Evolutionary conservation across 2,797 vertebrate species (phyloP), one percentile per base, ranked within the genome.

Genomic region (Liparis tanakae): DNA sequence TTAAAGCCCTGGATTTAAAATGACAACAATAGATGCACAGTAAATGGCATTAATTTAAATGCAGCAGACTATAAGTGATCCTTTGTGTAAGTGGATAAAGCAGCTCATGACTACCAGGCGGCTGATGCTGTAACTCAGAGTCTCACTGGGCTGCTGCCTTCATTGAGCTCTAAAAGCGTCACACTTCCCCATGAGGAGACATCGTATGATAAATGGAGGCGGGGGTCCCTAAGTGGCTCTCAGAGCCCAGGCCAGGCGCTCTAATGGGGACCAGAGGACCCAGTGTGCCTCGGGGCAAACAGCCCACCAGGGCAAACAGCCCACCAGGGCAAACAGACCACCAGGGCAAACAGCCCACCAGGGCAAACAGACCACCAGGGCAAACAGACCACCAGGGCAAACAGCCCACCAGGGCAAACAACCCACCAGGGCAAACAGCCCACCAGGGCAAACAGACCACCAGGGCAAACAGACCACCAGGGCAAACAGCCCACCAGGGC

Each of bases 261-360:
- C 56, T 64, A 37, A 36, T 20, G 39, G 15, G 33, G 41, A 63
- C 33, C 69, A 54, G 53, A 37, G 53, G 50, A 15, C 25, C 63
- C 48, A 50, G 41, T 63, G 64, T 44, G 61, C 75, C 61, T 64
- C 10, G 22, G 43, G 77, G 55, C 48, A 70, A 63, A 60, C 50
- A 62, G 81, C 72, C 67, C 58, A 7, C 18, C 37, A 67, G 61
- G 14, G 56, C n/a, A n/a, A n/a, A n/a, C n/a, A n/a, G n/a, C n/a
- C n/a, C n/a, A n/a, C n/a, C n/a, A n/a, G n/a, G n/a, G n/a, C n/a
- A n/a, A n/a, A n/a, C n/a, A n/a, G n/a, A n/a, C n/a, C n/a, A n/a
- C n/a, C n/a, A n/a, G n/a, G n/a, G n/a, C n/a, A n/a, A n/a, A 37
- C 48, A 62, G 81, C 72, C 67, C 58, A 7, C 18, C 37, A 67